phyloP scores from a whole-genome alignment of 1,140 invertebrate species.

The Asbolus verrucosus region DNA sequence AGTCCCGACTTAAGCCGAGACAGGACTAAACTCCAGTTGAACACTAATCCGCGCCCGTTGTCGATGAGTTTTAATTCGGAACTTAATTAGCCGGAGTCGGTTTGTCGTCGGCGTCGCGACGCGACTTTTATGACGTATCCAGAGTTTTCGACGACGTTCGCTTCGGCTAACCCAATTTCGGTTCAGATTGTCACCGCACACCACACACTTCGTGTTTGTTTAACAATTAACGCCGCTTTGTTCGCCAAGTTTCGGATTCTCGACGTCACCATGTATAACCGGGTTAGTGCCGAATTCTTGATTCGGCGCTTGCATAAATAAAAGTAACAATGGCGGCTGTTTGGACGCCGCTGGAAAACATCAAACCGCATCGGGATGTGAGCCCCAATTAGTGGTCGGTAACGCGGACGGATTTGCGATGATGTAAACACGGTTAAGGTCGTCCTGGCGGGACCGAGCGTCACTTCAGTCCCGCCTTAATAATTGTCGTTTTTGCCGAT shows the following conservation, averaged over 20 bases:
- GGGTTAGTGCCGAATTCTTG: conserved; percentile 15
- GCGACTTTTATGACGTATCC: conserved; percentile 8
- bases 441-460: not conserved
- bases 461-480: too few species aligned
- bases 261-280: conserved; percentile 16
- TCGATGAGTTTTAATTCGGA: conserved; percentile 4
- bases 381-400: conserved; percentile 45
- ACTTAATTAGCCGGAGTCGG: conserved; percentile 23
- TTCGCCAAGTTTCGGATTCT: not conserved
- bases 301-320: conserved; percentile 4
- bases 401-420: conserved; percentile 32
- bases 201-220: conserved; percentile 8
- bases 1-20: not conserved
- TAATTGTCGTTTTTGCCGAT: too few species aligned
- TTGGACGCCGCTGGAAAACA: conserved; percentile 11
- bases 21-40: conserved; percentile 2
- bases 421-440: conserved; percentile 48
- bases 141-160: not conserved
- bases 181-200: conserved; percentile 14
- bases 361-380: conserved; percentile 33
- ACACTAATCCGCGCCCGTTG: not conserved
- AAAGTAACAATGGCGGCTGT: not conserved
- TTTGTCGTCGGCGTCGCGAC: too few species aligned
- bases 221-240: conserved; percentile 8
- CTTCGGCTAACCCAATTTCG: conserved; percentile 10